Percentiles rank a stretch among this genome's conserved stretches.
Conservation (phyloP, 2,888 invertebrate species). For the Hetaerina titia region DNA sequence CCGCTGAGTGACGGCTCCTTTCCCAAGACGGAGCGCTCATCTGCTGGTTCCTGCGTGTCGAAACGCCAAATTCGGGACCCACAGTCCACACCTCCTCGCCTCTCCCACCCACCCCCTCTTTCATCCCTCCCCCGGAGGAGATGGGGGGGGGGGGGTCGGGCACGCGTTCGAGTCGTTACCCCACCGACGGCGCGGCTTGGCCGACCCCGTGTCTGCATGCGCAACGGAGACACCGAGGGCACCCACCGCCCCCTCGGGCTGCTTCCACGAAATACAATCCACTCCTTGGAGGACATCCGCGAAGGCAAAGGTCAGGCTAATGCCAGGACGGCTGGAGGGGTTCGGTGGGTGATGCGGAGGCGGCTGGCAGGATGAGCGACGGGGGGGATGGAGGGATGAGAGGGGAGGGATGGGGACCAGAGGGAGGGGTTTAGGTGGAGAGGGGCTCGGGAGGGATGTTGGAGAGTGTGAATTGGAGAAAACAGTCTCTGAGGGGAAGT, state of each 20-base stretch:
- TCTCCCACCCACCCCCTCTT: background rate
- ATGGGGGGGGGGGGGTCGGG: background rate
- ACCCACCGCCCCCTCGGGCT: background rate
- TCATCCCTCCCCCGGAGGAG: background rate
- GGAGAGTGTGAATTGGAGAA: too few relatives aligned
- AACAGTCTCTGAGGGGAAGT: too few relatives aligned
- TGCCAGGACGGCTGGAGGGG: background rate
- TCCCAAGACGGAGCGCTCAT: background rate
- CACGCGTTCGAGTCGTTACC: background rate
- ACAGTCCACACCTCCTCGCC: too few relatives aligned
- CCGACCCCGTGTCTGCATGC: background rate
- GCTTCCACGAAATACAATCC: background rate
- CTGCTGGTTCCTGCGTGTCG: background rate
- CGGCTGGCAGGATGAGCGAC: too few relatives aligned
- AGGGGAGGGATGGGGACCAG: too few relatives aligned
- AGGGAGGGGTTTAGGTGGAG: too few relatives aligned
- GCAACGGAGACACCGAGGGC: background rate
- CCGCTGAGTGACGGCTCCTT: background rate
- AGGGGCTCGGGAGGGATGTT: too few relatives aligned
- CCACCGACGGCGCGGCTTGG: background rate
- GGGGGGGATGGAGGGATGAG: too few relatives aligned
- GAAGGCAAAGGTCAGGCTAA: slow-evolving; percentile 44
- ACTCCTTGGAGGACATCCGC: background rate
- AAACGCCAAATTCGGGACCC: background rate
- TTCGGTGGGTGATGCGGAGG: background rate